Percentiles rank a stretch among this genome's conserved stretches.
Conservation (phyloP, 2,113 vertebrate genomes). For the Siniperca knerii region DNA sequence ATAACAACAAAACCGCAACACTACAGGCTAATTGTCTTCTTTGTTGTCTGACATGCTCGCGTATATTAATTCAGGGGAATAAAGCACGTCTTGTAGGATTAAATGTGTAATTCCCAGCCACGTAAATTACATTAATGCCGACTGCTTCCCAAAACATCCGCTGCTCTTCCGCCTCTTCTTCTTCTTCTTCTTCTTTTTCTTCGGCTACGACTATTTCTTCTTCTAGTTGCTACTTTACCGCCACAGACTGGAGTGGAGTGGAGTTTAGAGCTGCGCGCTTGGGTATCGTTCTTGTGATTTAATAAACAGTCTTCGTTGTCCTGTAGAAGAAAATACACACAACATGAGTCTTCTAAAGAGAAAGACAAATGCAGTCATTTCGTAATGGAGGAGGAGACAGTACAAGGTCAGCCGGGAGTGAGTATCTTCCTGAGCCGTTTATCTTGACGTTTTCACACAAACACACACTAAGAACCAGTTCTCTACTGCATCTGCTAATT, state of each 20-base stretch:
- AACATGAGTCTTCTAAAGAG: background rate
- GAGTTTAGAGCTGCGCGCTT: background rate
- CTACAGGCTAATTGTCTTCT: background rate
- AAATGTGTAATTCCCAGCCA: background rate
- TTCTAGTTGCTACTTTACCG: background rate
- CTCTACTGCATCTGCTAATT: background rate
- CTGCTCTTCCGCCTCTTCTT: slow-evolving; percentile 44
- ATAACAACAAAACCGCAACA: background rate
- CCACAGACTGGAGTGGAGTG: slow-evolving; percentile 6
- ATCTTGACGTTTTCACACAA: background rate
- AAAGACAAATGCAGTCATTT: background rate
- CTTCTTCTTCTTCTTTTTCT: slow-evolving; percentile 40
- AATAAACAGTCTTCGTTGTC: background rate
- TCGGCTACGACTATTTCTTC: background rate
- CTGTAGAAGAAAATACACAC: background rate
- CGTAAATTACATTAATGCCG: background rate
- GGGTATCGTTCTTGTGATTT: background rate
- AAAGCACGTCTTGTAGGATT: background rate
- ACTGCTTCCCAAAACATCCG: slow-evolving; percentile 39
- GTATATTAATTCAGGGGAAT: background rate
- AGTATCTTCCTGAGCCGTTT: background rate
- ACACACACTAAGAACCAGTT: background rate
- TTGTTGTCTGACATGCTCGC: background rate
- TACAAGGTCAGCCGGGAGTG: background rate
- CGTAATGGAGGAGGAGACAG: background rate